Evolutionary conservation across 2,113 vertebrate species (phyloP).

Genomic region (Varanus komodoensis): DNA sequence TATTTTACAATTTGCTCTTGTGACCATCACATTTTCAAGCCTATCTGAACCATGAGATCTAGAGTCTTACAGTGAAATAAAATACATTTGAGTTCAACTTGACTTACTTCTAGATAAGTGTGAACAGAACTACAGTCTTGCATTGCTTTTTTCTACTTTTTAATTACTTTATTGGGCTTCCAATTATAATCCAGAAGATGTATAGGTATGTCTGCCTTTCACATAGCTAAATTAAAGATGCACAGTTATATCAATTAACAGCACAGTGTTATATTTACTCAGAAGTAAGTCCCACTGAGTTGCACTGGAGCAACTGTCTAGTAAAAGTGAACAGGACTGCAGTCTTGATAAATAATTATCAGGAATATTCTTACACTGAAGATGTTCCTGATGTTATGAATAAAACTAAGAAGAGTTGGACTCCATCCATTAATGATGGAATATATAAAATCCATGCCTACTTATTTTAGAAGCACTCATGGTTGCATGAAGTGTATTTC

Average conservation of each 20-base stretch:
- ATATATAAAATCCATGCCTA: slow-evolving; percentile 30
- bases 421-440: slow-evolving; percentile 18
- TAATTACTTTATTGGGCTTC: not conserved
- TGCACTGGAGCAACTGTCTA: not conserved
- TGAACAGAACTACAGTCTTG: not conserved
- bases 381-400: not conserved
- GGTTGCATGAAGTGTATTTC: slow-evolving; percentile 55
- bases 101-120: not conserved
- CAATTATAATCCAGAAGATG: not conserved
- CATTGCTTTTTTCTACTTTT: not conserved
- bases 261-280: not conserved
- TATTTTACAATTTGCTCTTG: not conserved
- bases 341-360: not conserved
- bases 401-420: not conserved
- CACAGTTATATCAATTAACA: not conserved
- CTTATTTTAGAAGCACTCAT: slow-evolving; percentile 44
- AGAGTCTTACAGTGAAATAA: not conserved
- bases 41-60: not conserved
- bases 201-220: too few species aligned
- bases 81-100: not conserved
- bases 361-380: not conserved
- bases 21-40: not conserved
- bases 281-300: not conserved
- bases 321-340: not conserved
- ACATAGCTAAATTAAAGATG: not conserved